phyloP scores from a whole-genome alignment of 2,888 invertebrate species.

The Cerastoderma edule region DNA sequence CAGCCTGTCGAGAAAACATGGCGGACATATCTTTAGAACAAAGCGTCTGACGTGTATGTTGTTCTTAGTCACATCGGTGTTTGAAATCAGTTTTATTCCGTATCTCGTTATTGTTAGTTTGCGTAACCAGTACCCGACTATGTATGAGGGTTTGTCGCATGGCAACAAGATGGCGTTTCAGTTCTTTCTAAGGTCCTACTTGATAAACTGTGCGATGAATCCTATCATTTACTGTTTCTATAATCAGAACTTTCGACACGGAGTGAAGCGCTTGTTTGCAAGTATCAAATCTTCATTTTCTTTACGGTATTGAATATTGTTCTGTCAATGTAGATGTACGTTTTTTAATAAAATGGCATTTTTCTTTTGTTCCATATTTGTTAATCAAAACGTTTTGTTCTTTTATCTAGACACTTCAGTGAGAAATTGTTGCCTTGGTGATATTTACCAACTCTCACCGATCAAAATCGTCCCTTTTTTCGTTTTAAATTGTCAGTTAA shows the following conservation, averaged over 20 bases:
- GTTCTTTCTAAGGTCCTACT: slow-evolving; percentile 52
- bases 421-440: no score
- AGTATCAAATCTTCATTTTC: slow-evolving; percentile 52
- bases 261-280: slow-evolving; percentile 44
- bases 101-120: slow-evolving; percentile 51
- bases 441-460: no score
- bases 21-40: slow-evolving; percentile 51
- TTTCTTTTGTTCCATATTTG: no score
- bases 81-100: slow-evolving; percentile 59
- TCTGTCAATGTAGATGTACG: no score
- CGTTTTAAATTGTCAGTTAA: no score
- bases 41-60: slow-evolving; percentile 55
- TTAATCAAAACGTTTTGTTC: no score
- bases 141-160: slow-evolving; percentile 31
- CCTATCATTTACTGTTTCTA: slow-evolving; percentile 58
- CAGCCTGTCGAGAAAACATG: slow-evolving; percentile 50
- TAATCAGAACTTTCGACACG: slow-evolving; percentile 58
- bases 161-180: slow-evolving; percentile 54
- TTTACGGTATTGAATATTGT: no score
- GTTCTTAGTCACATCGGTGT: slow-evolving; percentile 54
- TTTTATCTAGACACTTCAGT: no score
- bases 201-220: slow-evolving; percentile 60
- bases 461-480: no score
- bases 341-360: no score
- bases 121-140: slow-evolving; percentile 36